Conservation (phyloP, 2,113 vertebrate genomes). For the Raja brachyura region DNA sequence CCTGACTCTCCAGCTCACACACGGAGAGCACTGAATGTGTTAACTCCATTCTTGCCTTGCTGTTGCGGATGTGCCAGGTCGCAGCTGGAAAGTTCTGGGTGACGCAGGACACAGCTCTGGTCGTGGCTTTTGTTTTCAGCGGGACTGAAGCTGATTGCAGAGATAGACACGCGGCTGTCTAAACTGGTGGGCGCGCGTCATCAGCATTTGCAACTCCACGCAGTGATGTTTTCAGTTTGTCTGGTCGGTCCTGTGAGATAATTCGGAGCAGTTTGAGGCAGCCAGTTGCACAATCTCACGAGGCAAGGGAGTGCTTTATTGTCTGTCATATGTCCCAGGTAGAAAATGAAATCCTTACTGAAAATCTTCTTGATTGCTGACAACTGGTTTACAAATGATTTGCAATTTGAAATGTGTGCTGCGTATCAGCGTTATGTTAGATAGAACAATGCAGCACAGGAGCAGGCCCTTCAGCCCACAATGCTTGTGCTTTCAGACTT, state of each 20-base stretch:
- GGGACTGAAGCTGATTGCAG: not conserved
- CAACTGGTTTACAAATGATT: not conserved
- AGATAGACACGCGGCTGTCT: not conserved
- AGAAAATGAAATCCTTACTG: too few relatives aligned
- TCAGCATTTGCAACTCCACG: not conserved
- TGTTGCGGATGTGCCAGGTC: constrained; percentile 13
- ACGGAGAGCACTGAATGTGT: not conserved
- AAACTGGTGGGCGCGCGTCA: constrained; percentile 28
- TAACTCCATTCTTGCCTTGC: not conserved
- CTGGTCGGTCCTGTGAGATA: not conserved
- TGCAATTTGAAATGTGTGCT: not conserved
- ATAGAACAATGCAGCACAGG: too few relatives aligned
- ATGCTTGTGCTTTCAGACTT: not conserved
- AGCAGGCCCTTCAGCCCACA: too few relatives aligned
- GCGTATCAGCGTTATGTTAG: not conserved
- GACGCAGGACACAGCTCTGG: not conserved
- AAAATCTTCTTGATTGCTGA: not conserved
- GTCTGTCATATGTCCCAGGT: too few relatives aligned
- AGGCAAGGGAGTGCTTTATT: too few relatives aligned
- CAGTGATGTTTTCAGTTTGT: not conserved
- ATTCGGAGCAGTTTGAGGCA: too few relatives aligned
- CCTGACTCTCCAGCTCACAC: not conserved
- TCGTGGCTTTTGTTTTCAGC: constrained; percentile 9
- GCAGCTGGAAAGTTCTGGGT: constrained; percentile 11
- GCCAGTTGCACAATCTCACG: not conserved